Conservation (phyloP, 1,140 invertebrate genomes). For the Zaprionus gabonicus region DNA sequence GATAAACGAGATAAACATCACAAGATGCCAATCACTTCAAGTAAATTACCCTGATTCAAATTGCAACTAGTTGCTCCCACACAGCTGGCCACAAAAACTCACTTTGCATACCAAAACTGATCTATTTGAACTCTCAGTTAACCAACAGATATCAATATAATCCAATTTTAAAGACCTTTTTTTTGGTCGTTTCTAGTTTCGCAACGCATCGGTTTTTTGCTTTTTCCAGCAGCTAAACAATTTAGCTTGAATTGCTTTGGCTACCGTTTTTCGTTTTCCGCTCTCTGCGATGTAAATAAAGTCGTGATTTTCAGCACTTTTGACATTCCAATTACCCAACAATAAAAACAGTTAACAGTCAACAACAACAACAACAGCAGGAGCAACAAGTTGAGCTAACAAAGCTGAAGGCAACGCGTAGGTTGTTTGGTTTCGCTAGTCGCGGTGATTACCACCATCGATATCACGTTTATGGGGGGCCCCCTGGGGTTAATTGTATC, state of each 20-base stretch:
- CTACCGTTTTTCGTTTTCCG: background rate
- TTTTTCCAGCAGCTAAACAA: background rate
- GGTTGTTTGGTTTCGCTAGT: slow-evolving; percentile 25
- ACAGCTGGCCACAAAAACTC: background rate
- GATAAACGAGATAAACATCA: background rate
- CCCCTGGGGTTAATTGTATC: slow-evolving; percentile 67
- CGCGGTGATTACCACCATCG: slow-evolving; percentile 51
- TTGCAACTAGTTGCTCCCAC: background rate
- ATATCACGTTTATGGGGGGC: slow-evolving; percentile 43
- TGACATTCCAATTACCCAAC: slow-evolving; percentile 60
- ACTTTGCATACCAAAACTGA: background rate
- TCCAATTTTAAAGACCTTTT: background rate
- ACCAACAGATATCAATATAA: background rate
- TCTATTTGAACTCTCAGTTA: background rate
- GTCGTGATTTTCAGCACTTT: slow-evolving; percentile 53
- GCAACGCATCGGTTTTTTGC: background rate
- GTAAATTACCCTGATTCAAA: background rate
- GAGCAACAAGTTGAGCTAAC: slow-evolving; percentile 34
- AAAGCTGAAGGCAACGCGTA: slow-evolving; percentile 31
- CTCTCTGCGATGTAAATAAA: slow-evolving; percentile 14
- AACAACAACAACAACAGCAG: slow-evolving; percentile 14
- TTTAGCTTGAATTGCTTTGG: slow-evolving; percentile 1
- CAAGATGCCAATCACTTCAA: background rate
- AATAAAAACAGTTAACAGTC: slow-evolving; percentile 27
- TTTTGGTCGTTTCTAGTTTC: background rate